Percentiles rank a stretch among this genome's conserved stretches.
Evolutionary conservation across 2,888 invertebrate species (phyloP).

Genomic region (Platycheirus rosarum): DNA sequence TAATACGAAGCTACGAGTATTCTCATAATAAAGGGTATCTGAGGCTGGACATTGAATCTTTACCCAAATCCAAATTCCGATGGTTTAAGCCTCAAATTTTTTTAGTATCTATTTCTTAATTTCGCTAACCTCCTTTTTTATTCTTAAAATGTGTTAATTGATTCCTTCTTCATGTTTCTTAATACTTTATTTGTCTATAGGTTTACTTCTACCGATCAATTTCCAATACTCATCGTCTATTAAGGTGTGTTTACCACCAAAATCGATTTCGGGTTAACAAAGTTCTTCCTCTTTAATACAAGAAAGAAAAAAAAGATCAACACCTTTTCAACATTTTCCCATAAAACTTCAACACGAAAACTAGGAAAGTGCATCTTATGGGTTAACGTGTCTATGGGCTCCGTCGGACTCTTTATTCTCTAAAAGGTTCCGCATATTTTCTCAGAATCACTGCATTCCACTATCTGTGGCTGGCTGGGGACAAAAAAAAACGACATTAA

Average conservation of each 20-base stretch:
- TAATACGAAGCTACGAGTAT: too few relatives aligned
- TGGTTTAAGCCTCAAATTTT: too few relatives aligned
- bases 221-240: background rate
- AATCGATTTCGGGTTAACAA: background rate
- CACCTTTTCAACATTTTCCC: conserved; percentile 14
- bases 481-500: conserved; percentile 54
- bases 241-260: background rate
- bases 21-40: too few relatives aligned
- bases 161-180: background rate
- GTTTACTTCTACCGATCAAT: background rate
- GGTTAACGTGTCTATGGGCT: conserved; percentile 26
- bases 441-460: conserved; percentile 63
- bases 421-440: conserved; percentile 64
- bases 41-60: too few relatives aligned
- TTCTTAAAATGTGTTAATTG: background rate
- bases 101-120: too few relatives aligned
- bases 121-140: too few relatives aligned
- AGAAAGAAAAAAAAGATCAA: conserved; percentile 13
- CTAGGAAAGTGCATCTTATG: conserved; percentile 34
- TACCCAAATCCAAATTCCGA: too few relatives aligned
- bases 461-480: conserved; percentile 24
- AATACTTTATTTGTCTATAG: background rate
- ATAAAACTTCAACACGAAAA: conserved; percentile 16
- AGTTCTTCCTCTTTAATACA: background rate
- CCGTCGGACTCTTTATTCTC: conserved; percentile 55